Percentiles rank a stretch among this genome's conserved stretches.
phyloP scores from a whole-genome alignment of 1,140 invertebrate genomes.

The Bombus confusus region DNA sequence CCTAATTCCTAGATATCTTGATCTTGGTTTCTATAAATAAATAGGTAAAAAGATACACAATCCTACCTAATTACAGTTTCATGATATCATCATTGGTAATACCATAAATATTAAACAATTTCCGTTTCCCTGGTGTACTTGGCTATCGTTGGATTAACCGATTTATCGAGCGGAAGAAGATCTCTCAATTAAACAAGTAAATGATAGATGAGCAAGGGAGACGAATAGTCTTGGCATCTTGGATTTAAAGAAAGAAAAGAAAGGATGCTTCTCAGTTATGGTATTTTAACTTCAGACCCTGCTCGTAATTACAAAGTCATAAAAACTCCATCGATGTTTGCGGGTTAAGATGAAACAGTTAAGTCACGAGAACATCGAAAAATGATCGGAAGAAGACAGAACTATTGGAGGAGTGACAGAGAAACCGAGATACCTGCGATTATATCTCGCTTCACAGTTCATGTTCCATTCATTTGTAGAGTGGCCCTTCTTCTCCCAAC shows the following conservation, averaged over 20 bases:
- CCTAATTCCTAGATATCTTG: no score
- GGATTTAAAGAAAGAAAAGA: background rate
- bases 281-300: background rate
- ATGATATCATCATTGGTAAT: no score
- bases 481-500: slow-evolving; percentile 62
- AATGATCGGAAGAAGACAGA: background rate
- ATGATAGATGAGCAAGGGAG: background rate
- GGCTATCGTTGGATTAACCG: background rate
- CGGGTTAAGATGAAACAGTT: slow-evolving; percentile 1
- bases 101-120: background rate
- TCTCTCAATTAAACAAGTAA: background rate
- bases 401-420: background rate
- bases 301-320: slow-evolving; percentile 73
- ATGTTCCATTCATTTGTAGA: slow-evolving; percentile 64
- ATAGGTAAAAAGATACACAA: background rate
- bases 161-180: background rate
- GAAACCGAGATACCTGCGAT: slow-evolving; percentile 14
- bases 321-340: slow-evolving; percentile 65
- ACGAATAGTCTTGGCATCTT: background rate
- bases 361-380: slow-evolving; percentile 4
- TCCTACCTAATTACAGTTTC: no score
- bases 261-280: background rate
- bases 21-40: no score
- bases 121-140: background rate
- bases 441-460: slow-evolving; percentile 57